Evolutionary conservation across 2,888 invertebrate species (phyloP).

Genomic region (Stegophylla sp.): DNA sequence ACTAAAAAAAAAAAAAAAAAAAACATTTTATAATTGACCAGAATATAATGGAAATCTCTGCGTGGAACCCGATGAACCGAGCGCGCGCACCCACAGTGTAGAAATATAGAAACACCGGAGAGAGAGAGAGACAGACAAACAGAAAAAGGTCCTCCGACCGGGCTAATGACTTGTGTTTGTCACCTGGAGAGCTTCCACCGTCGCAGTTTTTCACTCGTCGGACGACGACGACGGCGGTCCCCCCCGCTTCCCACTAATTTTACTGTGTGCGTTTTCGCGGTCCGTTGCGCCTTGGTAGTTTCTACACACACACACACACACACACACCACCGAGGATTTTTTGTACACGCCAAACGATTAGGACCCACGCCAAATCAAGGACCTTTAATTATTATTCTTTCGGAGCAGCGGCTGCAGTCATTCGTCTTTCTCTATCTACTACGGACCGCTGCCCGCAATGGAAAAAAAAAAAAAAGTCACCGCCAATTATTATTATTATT

Average conservation of each 20-base stretch:
- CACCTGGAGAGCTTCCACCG: conserved; percentile 32
- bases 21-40: conserved; percentile 37
- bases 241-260: neutral
- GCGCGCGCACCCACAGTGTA: neutral
- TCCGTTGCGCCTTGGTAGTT: conserved; percentile 38
- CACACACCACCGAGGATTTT: neutral
- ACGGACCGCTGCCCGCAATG: neutral
- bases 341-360: conserved; percentile 26
- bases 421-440: neutral
- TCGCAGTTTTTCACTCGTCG: neutral
- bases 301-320: too few relatives aligned
- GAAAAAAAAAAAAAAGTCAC: neutral
- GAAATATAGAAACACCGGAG: too few relatives aligned
- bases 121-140: too few relatives aligned
- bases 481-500: neutral
- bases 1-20: neutral
- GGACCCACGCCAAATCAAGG: conserved; percentile 20
- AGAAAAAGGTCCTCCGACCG: conserved; percentile 34
- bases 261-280: conserved; percentile 42
- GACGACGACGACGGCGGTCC: too few relatives aligned
- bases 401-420: neutral
- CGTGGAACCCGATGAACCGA: conserved; percentile 54
- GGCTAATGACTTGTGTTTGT: conserved; percentile 49
- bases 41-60: conserved; percentile 51
- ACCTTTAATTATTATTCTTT: conserved; percentile 39